Base-by-base conservation (phyloP, 2,888 invertebrate species). In the Scotopteryx bipunctaria region DNA sequence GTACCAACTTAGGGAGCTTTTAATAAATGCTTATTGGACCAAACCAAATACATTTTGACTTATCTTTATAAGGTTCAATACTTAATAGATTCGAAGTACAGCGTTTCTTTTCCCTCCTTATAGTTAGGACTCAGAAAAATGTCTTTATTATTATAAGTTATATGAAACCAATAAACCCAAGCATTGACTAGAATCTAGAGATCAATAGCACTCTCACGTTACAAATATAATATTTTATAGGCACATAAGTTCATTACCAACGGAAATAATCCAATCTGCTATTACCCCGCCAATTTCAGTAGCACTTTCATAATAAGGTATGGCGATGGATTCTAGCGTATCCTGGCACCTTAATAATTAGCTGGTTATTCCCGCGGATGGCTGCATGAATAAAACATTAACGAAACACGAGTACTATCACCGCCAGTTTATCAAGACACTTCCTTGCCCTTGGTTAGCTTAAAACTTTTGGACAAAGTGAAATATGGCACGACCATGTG, bases 351-450 rank as follows among this genome's bases (percentile, higher is more conserved):
- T 84, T 75, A 77, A 84, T 83, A 87, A 86, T 86, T 87, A 88
- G 83, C 70, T 80, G 78, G 82, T 81, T 83, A 84, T 82, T 81
- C 82, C 71, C 78, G 69, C 73, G 74, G 80, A 74, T 80, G 78
- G 78, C 71, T 76, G 65, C 78, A 86, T 87, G 88, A 88, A 88
- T 88, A 87, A 88, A 86, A 87, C 87, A 87, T 77, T 74, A 71
- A 76, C 73, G 73, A 73, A 82, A 81, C 78, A 76, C 78, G 74
- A 81, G 80, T 77, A 77, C 78, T 69, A 75, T 73, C 71, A 59
- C 61, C 60, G 49, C 83, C 78, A 74, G 50, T 61, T 37, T 68
- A 58, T 55, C 59, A 75, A 71, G 52, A 48, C 48, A 56, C 51
- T 73, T 66, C 21, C 36, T 29, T 44, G 33, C 36, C 42, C 42